Evolutionary conservation across 1,140 invertebrate species (phyloP).

Genomic region (Cotesia chilonis): DNA sequence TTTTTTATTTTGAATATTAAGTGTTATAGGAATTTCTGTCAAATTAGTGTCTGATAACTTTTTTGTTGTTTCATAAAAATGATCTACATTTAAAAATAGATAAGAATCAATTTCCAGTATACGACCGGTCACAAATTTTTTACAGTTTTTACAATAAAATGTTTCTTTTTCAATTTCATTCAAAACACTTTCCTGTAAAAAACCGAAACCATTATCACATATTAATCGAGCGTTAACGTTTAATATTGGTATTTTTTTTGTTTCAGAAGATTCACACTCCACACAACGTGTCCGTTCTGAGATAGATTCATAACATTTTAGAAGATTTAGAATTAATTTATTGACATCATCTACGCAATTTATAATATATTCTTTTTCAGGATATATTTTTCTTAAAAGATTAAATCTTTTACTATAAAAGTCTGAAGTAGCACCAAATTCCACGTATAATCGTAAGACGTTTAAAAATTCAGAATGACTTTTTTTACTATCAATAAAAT

Average conservation of each 20-base stretch:
- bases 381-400: conserved; percentile 1
- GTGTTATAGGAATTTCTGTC: too few species aligned
- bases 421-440: background rate
- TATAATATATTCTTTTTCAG: background rate
- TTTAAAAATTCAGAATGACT: background rate
- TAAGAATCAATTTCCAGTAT: too few species aligned
- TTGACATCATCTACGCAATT: background rate
- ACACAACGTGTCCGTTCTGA: background rate
- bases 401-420: conserved; percentile 2
- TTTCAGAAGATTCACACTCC: background rate
- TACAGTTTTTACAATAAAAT: background rate
- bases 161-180: background rate
- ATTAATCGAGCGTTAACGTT: conserved; percentile 3
- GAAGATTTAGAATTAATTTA: background rate
- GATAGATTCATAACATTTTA: background rate
- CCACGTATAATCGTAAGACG: background rate
- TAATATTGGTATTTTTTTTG: conserved; percentile 1
- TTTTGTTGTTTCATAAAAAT: too few species aligned
- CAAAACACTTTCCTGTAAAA: background rate
- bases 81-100: too few species aligned
- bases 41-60: too few species aligned
- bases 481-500: conserved; percentile 4
- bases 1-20: too few species aligned
- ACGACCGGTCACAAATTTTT: too few species aligned
- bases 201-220: background rate